These are phyloP conservation scores for Adela reaumurella DNA, from an alignment of 2,888 invertebrate genomes.

Conservation along the genomic window DNA sequence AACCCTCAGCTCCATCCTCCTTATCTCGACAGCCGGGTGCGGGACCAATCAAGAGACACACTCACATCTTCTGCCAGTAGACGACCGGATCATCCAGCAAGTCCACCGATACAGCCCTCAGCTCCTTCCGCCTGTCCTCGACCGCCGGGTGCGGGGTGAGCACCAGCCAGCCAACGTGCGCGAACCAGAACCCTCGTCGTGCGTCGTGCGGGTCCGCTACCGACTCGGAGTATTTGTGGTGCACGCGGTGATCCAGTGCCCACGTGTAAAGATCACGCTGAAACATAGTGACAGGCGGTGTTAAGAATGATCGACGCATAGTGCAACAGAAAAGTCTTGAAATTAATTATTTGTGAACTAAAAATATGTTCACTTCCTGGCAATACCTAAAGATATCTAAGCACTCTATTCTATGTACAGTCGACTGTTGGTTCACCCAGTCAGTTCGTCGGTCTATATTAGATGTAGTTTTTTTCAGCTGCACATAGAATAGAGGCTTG, in stretches of 20 bases:
- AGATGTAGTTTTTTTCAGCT: too few species aligned
- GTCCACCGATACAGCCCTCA: constrained; percentile 62
- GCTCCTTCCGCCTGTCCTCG: constrained; percentile 59
- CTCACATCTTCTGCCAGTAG: constrained; percentile 69
- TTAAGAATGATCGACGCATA: too few species aligned
- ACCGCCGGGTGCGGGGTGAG: constrained; percentile 80
- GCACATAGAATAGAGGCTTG: too few species aligned
- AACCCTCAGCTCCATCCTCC: constrained; percentile 53
- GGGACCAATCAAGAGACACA: constrained; percentile 2
- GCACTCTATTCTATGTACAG: too few species aligned
- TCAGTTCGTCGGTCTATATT: too few species aligned
- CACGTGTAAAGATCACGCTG: constrained; percentile 82
- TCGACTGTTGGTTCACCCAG: too few species aligned
- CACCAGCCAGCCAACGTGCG: constrained; percentile 91
- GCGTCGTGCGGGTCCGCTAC: constrained; percentile 84
- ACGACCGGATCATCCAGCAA: constrained; percentile 70
- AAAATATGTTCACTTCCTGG: too few species aligned
- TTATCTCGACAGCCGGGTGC: constrained; percentile 71
- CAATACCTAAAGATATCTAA: too few species aligned
- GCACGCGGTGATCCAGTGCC: constrained; percentile 84
- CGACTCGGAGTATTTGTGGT: constrained; percentile 86
- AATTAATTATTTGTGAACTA: too few species aligned
- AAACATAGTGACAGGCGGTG: constrained; percentile 19
- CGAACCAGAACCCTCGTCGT: constrained; percentile 82
- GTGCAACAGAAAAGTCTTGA: too few species aligned